Evolutionary conservation across 1,140 invertebrate genomes (phyloP), one percentile per base, ranked within the genome.

Genomic region (Macrobrachium rosenbergii): DNA sequence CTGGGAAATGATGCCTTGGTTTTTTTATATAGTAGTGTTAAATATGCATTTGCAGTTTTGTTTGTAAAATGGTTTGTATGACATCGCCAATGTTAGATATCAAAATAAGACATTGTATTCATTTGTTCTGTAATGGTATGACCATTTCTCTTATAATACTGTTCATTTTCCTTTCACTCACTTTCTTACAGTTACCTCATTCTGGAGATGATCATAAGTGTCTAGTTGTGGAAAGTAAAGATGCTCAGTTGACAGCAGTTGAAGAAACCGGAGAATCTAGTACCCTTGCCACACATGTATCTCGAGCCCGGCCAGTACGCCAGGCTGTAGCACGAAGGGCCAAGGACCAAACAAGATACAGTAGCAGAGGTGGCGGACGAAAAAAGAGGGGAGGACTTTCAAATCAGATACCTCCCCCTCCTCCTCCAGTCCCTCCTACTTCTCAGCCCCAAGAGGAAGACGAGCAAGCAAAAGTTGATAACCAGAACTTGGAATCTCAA

Each of bases 131-230:
- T 52, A 12, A 12, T 52, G 52, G 12, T 52, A 52, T 5, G 6
- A 12, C 8, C 12, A 52, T 8, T 2, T 52, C 52, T 52, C 7
- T 8, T 52, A 52, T 52, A 5, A 52, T 52, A 52, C 12, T 52
- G 52, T 52, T 10, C 52, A 52, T 5, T 5, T 12, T 52, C 52
- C 52, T 12, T 52, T 52, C 7, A 0, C 12, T 28, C 12, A 8
- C 63, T 8, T 64, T n/a, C 21, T 63, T 64, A 37, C 59, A 87
- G 85, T 60, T 52, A 52, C 11, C 81, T 19, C 63, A 64, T 28
- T 28, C n/a, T 75, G 85, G 69, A 63, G 85, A 82, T 17, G 72
- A 63, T 62, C 85, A 81, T 59, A 63, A 43, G n/a, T 87, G 78
- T 60, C 7, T 81, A 5, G 21, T 73, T 43, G 17, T 62, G 0